These are phyloP conservation scores for Drosophila murphyi DNA, from an alignment of 1,140 invertebrate genomes.

Conservation along the genomic window DNA sequence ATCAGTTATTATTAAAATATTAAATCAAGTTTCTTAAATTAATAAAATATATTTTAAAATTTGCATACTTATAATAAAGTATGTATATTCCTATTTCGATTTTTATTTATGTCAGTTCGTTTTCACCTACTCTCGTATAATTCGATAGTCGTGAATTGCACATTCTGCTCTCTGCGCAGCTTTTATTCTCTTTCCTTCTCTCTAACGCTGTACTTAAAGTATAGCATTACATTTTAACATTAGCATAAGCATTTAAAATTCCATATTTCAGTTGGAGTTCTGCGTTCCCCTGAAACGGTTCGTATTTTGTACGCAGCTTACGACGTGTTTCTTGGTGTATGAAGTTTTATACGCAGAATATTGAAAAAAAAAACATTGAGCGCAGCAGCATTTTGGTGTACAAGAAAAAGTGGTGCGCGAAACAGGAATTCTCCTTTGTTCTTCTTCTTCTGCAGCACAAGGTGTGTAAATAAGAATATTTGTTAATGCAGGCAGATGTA, in stretches of 20 bases:
- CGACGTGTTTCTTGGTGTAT: slow-evolving; percentile 22
- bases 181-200: not conserved
- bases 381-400: slow-evolving; percentile 39
- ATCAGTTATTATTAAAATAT: too few species aligned
- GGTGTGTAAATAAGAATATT: slow-evolving; percentile 40
- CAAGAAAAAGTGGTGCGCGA: slow-evolving; percentile 31
- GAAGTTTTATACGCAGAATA: slow-evolving; percentile 55
- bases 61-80: too few species aligned
- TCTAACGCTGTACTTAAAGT: not conserved
- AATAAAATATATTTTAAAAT: too few species aligned
- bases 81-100: too few species aligned
- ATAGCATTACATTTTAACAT: slow-evolving; percentile 32
- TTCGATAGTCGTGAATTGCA: not conserved
- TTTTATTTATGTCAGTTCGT: too few species aligned
- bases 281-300: slow-evolving; percentile 51
- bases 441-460: slow-evolving; percentile 18
- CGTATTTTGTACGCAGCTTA: slow-evolving; percentile 1
- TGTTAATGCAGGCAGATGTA: slow-evolving; percentile 13
- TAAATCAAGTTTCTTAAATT: too few species aligned
- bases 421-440: slow-evolving; percentile 12
- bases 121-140: too few species aligned
- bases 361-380: slow-evolving; percentile 29
- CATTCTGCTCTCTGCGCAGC: not conserved
- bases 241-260: slow-evolving; percentile 7
- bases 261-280: slow-evolving; percentile 47